Percentiles rank a stretch among this genome's conserved stretches.
These are phyloP conservation scores for Sarcophaga variegata DNA, from an alignment of 2,888 invertebrate species.

Conservation along the genomic window DNA sequence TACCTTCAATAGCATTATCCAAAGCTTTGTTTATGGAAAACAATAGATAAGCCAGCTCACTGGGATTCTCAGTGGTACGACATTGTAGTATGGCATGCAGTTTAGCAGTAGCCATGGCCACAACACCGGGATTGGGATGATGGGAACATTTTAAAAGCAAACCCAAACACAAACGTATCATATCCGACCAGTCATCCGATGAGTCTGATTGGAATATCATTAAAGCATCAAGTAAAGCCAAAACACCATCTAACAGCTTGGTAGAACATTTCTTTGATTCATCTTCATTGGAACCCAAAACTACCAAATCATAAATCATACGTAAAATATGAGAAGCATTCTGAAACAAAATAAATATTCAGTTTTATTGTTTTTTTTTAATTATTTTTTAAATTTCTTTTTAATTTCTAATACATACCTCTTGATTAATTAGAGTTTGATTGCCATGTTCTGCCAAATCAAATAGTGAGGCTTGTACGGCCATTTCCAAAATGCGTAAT, in stretches of 20 bases:
- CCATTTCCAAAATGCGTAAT: slow-evolving; percentile 84
- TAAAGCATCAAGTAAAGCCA: slow-evolving; percentile 83
- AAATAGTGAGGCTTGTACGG: slow-evolving; percentile 84
- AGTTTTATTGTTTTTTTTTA: neutral
- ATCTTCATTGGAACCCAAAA: slow-evolving; percentile 83
- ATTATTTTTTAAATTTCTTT: neutral
- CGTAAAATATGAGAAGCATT: slow-evolving; percentile 84
- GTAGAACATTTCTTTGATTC: slow-evolving; percentile 83
- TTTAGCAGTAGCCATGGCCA: slow-evolving; percentile 85
- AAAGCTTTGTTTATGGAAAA: slow-evolving; percentile 82
- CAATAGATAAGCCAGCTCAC: slow-evolving; percentile 84
- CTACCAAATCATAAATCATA: slow-evolving; percentile 84
- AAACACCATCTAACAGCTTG: slow-evolving; percentile 84
- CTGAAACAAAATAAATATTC: slow-evolving; percentile 66
- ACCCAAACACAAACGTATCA: slow-evolving; percentile 83
- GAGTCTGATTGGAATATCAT: slow-evolving; percentile 84
- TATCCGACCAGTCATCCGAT: slow-evolving; percentile 83
- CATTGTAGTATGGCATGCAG: slow-evolving; percentile 85
- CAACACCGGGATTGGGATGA: slow-evolving; percentile 83
- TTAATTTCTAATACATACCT: slow-evolving; percentile 73
- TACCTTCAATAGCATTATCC: slow-evolving; percentile 82
- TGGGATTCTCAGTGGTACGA: slow-evolving; percentile 83
- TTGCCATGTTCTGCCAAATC: slow-evolving; percentile 84
- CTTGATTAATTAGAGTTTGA: slow-evolving; percentile 81
- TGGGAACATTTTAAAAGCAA: slow-evolving; percentile 82